Evolutionary conservation across 1,140 invertebrate genomes (phyloP).

Genomic region (Bombus confusus): DNA sequence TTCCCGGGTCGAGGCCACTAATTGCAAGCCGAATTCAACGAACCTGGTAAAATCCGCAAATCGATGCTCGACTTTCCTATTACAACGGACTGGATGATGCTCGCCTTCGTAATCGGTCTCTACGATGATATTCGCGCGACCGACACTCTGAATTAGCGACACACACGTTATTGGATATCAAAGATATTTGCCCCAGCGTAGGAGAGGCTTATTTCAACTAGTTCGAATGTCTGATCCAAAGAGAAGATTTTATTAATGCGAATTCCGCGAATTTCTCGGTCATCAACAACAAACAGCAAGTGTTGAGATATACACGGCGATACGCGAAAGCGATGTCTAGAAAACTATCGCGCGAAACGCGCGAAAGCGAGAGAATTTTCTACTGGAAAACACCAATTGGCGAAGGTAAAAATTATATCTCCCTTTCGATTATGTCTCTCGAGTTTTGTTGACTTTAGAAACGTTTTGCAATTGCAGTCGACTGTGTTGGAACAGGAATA

Average conservation of each 20-base stretch:
- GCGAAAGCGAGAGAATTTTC: not conserved
- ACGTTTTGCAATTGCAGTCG: not conserved
- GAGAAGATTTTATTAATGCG: not conserved
- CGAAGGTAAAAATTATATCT: not conserved
- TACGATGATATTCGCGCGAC: not conserved
- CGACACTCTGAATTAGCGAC: not conserved
- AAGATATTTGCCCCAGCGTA: not conserved
- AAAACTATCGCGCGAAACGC: not conserved
- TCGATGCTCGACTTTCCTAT: slow-evolving; percentile 14
- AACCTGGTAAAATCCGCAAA: slow-evolving; percentile 7
- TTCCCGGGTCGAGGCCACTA: not conserved
- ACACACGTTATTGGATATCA: not conserved
- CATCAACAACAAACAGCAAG: not conserved
- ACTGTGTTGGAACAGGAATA: not conserved
- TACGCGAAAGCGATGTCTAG: not conserved
- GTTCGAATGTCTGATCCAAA: not conserved
- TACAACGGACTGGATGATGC: not conserved
- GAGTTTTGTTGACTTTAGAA: not conserved
- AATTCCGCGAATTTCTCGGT: not conserved
- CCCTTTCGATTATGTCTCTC: not conserved
- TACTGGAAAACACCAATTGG: not conserved
- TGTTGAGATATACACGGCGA: not conserved
- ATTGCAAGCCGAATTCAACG: slow-evolving; percentile 28
- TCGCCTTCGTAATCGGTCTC: not conserved
- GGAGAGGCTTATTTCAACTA: slow-evolving; percentile 1